phyloP scores from a whole-genome alignment of 1,140 invertebrate genomes.

The Cyclargus thomasi region DNA sequence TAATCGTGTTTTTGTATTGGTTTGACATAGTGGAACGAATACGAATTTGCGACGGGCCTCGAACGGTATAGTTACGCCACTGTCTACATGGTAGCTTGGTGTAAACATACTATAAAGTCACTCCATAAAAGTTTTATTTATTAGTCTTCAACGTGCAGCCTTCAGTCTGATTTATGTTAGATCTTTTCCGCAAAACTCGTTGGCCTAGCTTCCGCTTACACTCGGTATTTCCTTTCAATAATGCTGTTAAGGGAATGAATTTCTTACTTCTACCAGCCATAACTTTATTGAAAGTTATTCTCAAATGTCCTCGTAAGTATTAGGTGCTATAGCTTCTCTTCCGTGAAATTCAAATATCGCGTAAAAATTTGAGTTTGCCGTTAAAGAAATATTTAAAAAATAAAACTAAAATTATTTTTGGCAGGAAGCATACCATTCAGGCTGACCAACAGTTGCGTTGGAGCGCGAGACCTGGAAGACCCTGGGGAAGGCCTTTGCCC shows the following conservation, averaged over 20 bases:
- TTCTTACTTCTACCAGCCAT: neutral
- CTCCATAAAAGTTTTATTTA: neutral
- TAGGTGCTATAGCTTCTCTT: neutral
- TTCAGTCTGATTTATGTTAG: slow-evolving; percentile 52
- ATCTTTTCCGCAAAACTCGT: slow-evolving; percentile 41
- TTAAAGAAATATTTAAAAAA: too few relatives aligned
- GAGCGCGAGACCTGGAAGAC: too few relatives aligned
- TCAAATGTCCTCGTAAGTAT: neutral
- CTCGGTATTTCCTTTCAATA: slow-evolving; percentile 34
- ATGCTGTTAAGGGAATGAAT: neutral
- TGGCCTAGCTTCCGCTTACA: slow-evolving; percentile 41
- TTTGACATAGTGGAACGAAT: too few relatives aligned
- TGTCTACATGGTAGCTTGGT: neutral
- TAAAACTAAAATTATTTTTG: too few relatives aligned
- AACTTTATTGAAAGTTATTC: neutral
- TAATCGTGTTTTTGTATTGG: too few relatives aligned
- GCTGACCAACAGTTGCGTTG: too few relatives aligned
- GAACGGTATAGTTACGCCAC: too few relatives aligned
- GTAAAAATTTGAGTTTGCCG: too few relatives aligned
- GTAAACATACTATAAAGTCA: neutral
- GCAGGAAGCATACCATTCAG: too few relatives aligned
- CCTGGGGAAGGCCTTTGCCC: too few relatives aligned
- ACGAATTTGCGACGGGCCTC: too few relatives aligned
- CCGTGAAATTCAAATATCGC: neutral
- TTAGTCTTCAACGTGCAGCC: slow-evolving; percentile 30